Base-by-base conservation (phyloP, 2,797 vertebrate genomes). In the Anguilla pacifica region DNA sequence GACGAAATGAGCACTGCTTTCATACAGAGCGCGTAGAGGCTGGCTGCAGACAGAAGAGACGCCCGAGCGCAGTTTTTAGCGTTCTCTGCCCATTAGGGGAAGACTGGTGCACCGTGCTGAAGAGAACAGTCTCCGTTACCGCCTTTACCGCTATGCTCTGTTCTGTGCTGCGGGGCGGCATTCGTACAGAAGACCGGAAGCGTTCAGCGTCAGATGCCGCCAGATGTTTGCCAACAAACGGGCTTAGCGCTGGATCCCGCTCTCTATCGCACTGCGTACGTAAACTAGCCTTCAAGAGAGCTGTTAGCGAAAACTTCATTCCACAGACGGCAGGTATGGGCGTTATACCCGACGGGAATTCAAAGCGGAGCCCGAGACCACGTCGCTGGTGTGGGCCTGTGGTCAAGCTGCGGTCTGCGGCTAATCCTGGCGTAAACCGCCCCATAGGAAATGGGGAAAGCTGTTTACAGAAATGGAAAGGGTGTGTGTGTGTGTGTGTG, bases 381-480 rank as follows among this genome's bases (percentile, higher is more conserved):
- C 28, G 5, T 13, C 35, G 43, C 35, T n/a, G 31, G 59, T 51
- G 39, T 51, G 15, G 15, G 31, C 51, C 49, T 0, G 25, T 31
- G 53, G 7, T 84, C 15, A 39, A 84, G 25, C 17, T 22, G 17
- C 17, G 46, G 55, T 57, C 57, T 3, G 43, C 72, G 51, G 28
- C 28, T 46, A n/a, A 61, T 51, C 35, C 72, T 43, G 43, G 84
- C 43, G 90, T 90, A 90, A 90, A 89, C 81, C 31, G 82, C 91
- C 91, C 86, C 91, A 25, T 70, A 90, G 91, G 88, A 91, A 92
- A 88, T 91, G 13, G 86, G 87, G 90, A 92, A 92, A 94, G 89
- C 91, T 85, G 85, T 91, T 90, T 88, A 88, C 57, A 51, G 88
- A 89, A 90, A 89, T 70, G 74, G 79, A 87, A 49, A 85, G 49